A percentile compares a stretch with the other conserved stretches of the same genome.
These are phyloP conservation scores for Drosophila azteca DNA, from an alignment of 1,140 invertebrate species.

Conservation along the genomic window DNA sequence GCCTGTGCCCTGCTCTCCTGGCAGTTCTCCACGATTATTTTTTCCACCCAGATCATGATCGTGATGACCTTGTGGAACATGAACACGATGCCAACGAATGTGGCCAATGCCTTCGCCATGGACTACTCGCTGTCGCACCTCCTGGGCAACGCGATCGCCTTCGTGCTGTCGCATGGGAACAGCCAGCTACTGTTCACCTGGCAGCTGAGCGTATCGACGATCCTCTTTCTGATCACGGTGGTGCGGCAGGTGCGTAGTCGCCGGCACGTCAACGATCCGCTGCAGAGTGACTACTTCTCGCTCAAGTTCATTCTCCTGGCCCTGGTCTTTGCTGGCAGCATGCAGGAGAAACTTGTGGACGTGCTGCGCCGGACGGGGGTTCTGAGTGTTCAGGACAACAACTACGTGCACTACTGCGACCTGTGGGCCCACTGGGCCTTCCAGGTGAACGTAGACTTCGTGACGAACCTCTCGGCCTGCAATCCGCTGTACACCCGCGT, in stretches of 20 bases:
- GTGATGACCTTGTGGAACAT: constrained; percentile 66
- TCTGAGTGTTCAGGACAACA: constrained; percentile 45
- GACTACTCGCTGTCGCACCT: constrained; percentile 77
- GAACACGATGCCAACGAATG: constrained; percentile 36
- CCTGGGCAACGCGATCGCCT: constrained; percentile 65
- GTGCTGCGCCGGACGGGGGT: constrained; percentile 58
- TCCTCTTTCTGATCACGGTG: constrained; percentile 62
- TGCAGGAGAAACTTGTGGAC: constrained; percentile 65
- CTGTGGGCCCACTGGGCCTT: constrained; percentile 72
- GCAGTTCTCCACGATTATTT: constrained; percentile 80
- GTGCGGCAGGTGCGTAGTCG: constrained; percentile 49
- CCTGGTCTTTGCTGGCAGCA: constrained; percentile 61
- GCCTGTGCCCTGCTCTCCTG: constrained; percentile 72
- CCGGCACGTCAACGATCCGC: constrained; percentile 29
- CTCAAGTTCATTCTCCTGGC: constrained; percentile 65
- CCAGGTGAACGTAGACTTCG: constrained; percentile 71
- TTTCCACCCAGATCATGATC: constrained; percentile 75
- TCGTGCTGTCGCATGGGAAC: constrained; percentile 72
- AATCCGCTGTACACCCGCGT: constrained; percentile 69
- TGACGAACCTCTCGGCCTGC: constrained; percentile 69
- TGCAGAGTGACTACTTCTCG: constrained; percentile 61
- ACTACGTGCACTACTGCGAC: constrained; percentile 59
- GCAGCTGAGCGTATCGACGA: constrained; percentile 64
- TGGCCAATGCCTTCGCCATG: constrained; percentile 63
- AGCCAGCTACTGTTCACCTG: constrained; percentile 69